Percentiles rank a stretch among this genome's conserved stretches.
Conservation (phyloP, 2,113 vertebrate species). For the Dasypus novemcinctus region DNA sequence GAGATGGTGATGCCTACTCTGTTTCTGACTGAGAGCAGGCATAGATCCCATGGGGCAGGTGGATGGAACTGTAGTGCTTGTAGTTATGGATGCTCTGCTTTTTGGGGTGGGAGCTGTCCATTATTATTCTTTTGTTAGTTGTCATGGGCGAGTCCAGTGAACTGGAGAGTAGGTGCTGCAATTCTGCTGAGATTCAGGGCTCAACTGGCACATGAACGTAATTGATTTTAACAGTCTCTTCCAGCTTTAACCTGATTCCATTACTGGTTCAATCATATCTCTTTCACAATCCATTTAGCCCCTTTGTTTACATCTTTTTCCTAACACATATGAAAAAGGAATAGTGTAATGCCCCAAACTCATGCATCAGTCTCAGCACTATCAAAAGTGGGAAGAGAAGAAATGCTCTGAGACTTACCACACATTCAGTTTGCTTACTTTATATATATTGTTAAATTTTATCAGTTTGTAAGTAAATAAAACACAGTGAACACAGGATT, state of each 20-base stretch:
- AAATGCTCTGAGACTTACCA: background rate
- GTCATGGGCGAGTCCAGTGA: no score
- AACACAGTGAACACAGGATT: background rate
- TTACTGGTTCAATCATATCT: background rate
- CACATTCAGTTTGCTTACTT: background rate
- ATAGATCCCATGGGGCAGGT: no score
- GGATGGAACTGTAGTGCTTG: no score
- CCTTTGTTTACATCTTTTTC: background rate
- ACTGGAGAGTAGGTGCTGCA: no score
- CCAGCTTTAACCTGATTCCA: background rate
- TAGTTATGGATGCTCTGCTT: no score
- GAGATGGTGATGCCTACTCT: no score
- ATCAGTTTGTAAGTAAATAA: slow-evolving; percentile 9
- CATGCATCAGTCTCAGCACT: background rate
- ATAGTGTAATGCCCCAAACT: background rate
- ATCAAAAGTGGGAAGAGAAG: background rate
- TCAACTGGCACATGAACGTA: no score
- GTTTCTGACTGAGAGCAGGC: no score
- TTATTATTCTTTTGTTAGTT: no score
- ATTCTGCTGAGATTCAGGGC: no score
- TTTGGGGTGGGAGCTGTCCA: no score
- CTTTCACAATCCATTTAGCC: background rate
- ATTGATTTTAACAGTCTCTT: background rate
- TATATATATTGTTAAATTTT: background rate
- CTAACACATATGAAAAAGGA: background rate